Evolutionary conservation across 2,113 vertebrate genomes (phyloP), one percentile per base, ranked within the genome.

Genomic region (Nothoprocta perdicaria): DNA sequence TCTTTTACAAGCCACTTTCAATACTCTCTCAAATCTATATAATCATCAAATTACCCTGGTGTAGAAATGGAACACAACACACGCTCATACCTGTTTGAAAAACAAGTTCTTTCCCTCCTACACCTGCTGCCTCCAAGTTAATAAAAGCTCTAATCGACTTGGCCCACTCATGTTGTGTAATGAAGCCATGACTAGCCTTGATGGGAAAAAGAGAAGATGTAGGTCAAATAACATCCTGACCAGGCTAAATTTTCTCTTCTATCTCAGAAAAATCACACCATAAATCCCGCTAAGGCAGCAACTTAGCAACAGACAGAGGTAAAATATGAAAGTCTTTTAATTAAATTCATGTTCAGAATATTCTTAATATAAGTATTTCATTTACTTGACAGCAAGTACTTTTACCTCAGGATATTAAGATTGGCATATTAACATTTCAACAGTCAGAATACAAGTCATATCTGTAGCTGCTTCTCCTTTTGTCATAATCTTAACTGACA

Each of bases 61-160:
- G 57, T 7, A 88, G 50, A 89, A 82, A 66, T 3, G 40, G 29
- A 43, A 75, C 38, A 81, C 26, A 83, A 77, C 43, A 43, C 83
- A 76, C 89, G 94, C 29, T 92, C 97, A 50, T 97, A 99, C 99
- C 99, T 97, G 99, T 99, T 96, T 99, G 99, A 95, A 99, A 99
- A 89, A 99, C 99, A 78, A 99, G 98, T 95, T 99, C 99, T 90
- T 99, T 99, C 94, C 99, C 99, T 74, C 99, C 99, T n/a, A 99
- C 99, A 83, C 99, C 99, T 53, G 99, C 99, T 90, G 99, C 99
- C 96, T 99, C 99, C 97, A 99, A 96, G 97, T 99, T 99, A 95
- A 99, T 98, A 95, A 99, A 99, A 75, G 99, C 99, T 90, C 98
- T 98, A 92, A 99, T 96, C 85, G 98, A 97, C 95, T 98, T 98